Base-by-base conservation (phyloP, 2,888 invertebrate genomes). In the Teinopalpus imperialis region DNA sequence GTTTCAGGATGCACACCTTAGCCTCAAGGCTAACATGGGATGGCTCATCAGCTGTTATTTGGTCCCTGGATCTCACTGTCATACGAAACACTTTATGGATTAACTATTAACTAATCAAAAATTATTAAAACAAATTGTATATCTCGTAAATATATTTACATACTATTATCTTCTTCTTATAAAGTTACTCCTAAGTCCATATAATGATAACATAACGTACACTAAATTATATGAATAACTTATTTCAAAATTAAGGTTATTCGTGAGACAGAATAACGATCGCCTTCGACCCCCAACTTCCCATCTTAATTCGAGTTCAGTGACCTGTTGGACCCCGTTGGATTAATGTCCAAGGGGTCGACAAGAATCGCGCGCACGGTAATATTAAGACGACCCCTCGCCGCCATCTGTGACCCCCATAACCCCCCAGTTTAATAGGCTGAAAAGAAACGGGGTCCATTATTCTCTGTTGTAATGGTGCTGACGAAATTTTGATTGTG, bases 311-410 rank as follows among this genome's bases (percentile, higher is more conserved):
- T 72, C 74, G 69, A 54, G 78, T 71, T 83, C 85, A 70, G 52
- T 70, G 78, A 83, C 82, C 85, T 66, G 32, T 44, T 65, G 72
- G 69, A 71, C 85, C 83, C 82, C 76, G 75, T 69, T 72, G 78
- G 80, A 85, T 85, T 83, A 82, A 86, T 85, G 77, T 70, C 75
- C 78, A 74, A 68, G 70, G 83, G 87, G 81, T 76, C 73, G 62
- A 71, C 69, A 83, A 82, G 85, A 82, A 74, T 81, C 68, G 74
- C 74, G 81, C 79, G 83, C 79, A 77, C 80, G 66, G 71, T 68
- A 68, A 86, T 85, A 87, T 87, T 85, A 88, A 88, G 87, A 88
- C 65, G 77, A 80, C 81, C 83, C 82, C 71, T 75, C 55, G 53
- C 54, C 58, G 63, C 72, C 77, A 76, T 76, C 74, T 77, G 74